Base-by-base conservation (phyloP, 2,797 vertebrate genomes). In the Furcifer pardalis region DNA sequence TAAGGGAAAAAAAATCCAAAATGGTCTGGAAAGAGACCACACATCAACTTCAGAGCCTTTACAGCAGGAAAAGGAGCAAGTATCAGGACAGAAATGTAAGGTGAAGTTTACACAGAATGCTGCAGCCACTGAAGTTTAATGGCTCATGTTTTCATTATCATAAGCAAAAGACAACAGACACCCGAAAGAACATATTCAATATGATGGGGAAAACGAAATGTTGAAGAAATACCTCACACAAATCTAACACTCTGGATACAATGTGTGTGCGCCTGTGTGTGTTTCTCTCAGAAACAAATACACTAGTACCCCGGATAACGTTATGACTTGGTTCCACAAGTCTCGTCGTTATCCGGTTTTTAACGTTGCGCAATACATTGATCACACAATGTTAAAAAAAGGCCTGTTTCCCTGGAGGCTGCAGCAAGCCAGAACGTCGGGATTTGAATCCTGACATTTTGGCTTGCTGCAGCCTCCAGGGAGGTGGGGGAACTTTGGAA, bases 261-360 rank as follows among this genome's bases (percentile, higher is more conserved):
- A 90, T 23, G 86, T 89, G 37, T 71, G 35, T 23, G 86, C 89
- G 59, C 13, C 7, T 49, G 6, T 56, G 5, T 56, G 52, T 56
- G 5, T 56, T 56, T 21, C 3, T 32, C 52, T 63, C 79, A n/a
- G 87, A 77, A 79, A 49, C 8, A 12, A 44, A 79, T 83, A n/a
- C n/a, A n/a, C n/a, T n/a, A n/a, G n/a, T n/a, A n/a, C n/a, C n/a
- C n/a, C n/a, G n/a, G n/a, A n/a, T n/a, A n/a, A n/a, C n/a, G n/a
- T n/a, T n/a, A n/a, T n/a, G n/a, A n/a, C n/a, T n/a, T n/a, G n/a
- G n/a, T n/a, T n/a, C n/a, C n/a, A n/a, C n/a, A n/a, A n/a, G n/a
- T n/a, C n/a, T n/a, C n/a, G n/a, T n/a, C n/a, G n/a, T n/a, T n/a
- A n/a, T n/a, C n/a, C n/a, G n/a, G n/a, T n/a, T n/a, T n/a, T n/a